phyloP scores from a whole-genome alignment of 2,888 invertebrate genomes.

The Zaprionus bogoriensis region DNA sequence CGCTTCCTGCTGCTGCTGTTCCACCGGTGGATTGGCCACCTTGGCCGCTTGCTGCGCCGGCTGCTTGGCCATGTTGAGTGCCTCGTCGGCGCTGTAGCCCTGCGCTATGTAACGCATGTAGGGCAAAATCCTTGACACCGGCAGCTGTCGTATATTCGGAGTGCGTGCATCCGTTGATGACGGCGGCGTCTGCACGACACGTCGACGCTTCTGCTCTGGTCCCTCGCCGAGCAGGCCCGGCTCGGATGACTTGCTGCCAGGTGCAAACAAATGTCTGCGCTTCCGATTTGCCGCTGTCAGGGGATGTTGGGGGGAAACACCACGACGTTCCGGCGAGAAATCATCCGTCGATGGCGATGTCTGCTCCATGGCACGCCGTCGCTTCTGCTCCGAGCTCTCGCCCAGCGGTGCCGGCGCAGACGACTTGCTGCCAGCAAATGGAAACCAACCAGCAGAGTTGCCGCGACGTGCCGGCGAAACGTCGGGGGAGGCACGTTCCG shows the following conservation, averaged over 20 bases:
- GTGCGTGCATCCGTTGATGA: no score
- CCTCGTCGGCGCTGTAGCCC: slow-evolving; percentile 11
- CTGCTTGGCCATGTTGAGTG: slow-evolving; percentile 26
- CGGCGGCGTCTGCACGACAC: no score
- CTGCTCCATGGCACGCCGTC: not conserved
- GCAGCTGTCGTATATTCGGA: no score
- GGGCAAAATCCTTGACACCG: slow-evolving; percentile 34
- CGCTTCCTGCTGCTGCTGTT: not conserved
- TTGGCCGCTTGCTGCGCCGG: slow-evolving; percentile 26
- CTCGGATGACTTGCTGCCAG: no score
- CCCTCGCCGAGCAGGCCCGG: no score
- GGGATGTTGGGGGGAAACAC: no score
- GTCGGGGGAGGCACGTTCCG: no score
- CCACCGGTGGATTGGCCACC: not conserved
- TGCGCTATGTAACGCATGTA: slow-evolving; percentile 21
- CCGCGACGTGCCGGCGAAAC: no score
- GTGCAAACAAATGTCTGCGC: no score
- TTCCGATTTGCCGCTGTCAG: no score
- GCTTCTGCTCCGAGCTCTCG: not conserved
- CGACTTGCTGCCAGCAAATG: not conserved
- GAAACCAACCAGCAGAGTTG: no score
- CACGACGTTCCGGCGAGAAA: not conserved
- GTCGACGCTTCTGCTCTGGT: not conserved
- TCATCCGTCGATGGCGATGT: not conserved
- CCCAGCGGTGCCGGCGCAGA: not conserved